Evolutionary conservation across 1,140 invertebrate genomes (phyloP), one percentile per base, ranked within the genome.

Genomic region (Phymorhynchus buccinoides): DNA sequence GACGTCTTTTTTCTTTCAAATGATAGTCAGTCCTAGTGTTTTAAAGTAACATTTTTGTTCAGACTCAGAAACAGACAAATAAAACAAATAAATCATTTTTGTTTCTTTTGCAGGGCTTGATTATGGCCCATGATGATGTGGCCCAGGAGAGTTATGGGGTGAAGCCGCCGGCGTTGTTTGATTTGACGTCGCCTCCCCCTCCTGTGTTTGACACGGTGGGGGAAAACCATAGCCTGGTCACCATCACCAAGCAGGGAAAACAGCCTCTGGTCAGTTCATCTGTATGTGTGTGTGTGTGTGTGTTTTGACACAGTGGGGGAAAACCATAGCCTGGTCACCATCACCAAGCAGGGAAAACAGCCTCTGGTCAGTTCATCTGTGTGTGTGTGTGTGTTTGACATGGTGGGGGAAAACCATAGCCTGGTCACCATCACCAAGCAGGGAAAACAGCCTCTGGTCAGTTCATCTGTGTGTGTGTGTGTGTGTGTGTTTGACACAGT

Each of bases 261-360:
- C 71, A 87, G 56, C 86, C 86, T 30, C 56, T 87, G 84, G 86
- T 86, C 42, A 84, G 77, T 91, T n/a, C 84, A n/a, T 83, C 27
- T 82, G 0, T 83, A 27, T 48, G 37, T 78, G 42, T 84, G 6
- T 78, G 37, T 62, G 1, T 86, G 30, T 41, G 9, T 78, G 41
- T 71, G 27, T 83, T 42, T 77, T 62, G 56, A 27, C 12, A 3
- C 18, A 0, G 56, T 62, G 56, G 78, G 78, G 56, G 42, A n/a
- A n/a, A n/a, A n/a, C n/a, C n/a, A n/a, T n/a, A n/a, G n/a, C n/a
- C n/a, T n/a, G n/a, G n/a, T n/a, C n/a, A n/a, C n/a, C n/a, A n/a
- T n/a, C n/a, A n/a, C n/a, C n/a, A n/a, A n/a, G n/a, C n/a, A n/a
- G n/a, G n/a, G n/a, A n/a, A n/a, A n/a, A n/a, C n/a, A n/a, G n/a